Base-by-base conservation (phyloP, 2,888 invertebrate species). In the Gari tellinella region DNA sequence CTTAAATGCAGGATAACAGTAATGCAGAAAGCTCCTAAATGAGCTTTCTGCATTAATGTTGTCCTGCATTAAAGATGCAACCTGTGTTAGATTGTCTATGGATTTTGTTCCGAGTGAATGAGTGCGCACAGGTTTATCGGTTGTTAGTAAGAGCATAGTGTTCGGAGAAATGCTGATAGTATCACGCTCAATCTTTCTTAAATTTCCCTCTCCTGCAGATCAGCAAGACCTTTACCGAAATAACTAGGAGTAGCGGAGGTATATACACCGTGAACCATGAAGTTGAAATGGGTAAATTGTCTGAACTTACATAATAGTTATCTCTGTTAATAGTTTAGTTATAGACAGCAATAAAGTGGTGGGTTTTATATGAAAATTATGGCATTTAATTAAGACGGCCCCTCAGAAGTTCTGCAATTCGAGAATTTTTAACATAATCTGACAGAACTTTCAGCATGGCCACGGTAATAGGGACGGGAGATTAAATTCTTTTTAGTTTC, bases 371-470 rank as follows among this genome's bases (percentile, higher is more conserved):
- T 67, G 72, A 73, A 67, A 56, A 58, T 73, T 63, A 73, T 63
- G 60, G 72, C 63, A 40, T 73, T 67, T 67, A 73, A 73, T 73
- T 73, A 73, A 73, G 63, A 58, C 51, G 48, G 58, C 48, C 58
- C 57, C 63, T 73, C 19, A 53, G 49, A 61, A 58, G 48, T 56
- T 46, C 46, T 23, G n/a, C 26, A 31, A 63, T 73, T 58, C 49
- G 25, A 38, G 48, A 51, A 31, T 55, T 62, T 62, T 52, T 49
- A 66, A 65, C 26, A 43, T 61, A 53, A 55, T 65, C 63, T 48
- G 17, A 45, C 53, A 43, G 38, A 53, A 31, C 51, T 51, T 14
- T 41, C 51, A 61, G 40, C 15, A 8, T 40, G 31, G 31, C 21
- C 23, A 17, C 55, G n/a, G 17, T 41, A 17, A 43, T 43, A 7